phyloP scores from a whole-genome alignment of 1,140 invertebrate species.

The Phocides pigmalion region DNA sequence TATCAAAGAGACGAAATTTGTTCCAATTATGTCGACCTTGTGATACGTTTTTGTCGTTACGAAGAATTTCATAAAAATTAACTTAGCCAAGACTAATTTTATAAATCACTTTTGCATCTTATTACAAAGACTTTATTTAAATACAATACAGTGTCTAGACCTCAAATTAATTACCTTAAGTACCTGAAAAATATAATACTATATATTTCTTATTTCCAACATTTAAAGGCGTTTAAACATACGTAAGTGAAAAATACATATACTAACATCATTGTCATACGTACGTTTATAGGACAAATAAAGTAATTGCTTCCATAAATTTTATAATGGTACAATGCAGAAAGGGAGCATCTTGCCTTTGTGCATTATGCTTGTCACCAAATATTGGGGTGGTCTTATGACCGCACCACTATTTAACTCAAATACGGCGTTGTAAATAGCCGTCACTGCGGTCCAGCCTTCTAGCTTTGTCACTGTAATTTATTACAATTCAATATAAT shows the following conservation, averaged over 20 bases:
- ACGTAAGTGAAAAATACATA: no score
- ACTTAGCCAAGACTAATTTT: no score
- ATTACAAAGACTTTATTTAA: no score
- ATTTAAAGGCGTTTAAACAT: no score
- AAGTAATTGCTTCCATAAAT: conserved; percentile 32
- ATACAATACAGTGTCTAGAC: no score
- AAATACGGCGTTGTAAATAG: conserved; percentile 67
- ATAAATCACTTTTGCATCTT: no score
- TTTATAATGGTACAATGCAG: background rate
- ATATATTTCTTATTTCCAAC: no score
- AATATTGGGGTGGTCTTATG: conserved; percentile 65
- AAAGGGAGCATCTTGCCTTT: conserved; percentile 21
- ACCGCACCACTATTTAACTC: conserved; percentile 59
- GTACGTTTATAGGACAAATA: background rate
- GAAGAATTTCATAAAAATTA: no score
- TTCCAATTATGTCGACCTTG: background rate
- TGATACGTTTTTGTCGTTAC: background rate
- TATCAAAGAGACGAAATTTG: background rate
- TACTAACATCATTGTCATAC: no score
- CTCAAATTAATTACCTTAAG: no score
- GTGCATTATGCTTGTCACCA: conserved; percentile 19
- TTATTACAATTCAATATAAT: conserved; percentile 77
- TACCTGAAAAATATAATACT: no score
- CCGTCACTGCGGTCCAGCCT: conserved; percentile 55
- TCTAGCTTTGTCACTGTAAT: conserved; percentile 58